Evolutionary conservation across 2,113 vertebrate genomes (phyloP), one percentile per base, ranked within the genome.

Genomic region (Hiodon alosoides): DNA sequence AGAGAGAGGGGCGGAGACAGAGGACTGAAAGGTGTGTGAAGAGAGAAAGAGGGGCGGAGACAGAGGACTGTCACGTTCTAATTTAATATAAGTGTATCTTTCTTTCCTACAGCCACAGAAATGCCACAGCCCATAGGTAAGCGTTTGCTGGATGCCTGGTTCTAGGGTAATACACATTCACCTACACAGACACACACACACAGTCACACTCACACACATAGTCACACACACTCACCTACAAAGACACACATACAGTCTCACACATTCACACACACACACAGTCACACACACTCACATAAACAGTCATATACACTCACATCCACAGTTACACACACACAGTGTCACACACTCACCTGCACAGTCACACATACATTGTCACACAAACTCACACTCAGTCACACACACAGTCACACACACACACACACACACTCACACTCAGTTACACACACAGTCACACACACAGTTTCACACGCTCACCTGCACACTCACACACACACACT

Each of bases 121-220:
- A 67, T 57, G 7, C 61, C 74, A 6, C 78, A 66, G 53, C 81
- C 82, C 4, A 69, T 73, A 85, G 85, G 91, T 92, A 80, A 91
- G 89, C 81, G 57, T 77, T 47, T 4, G 66, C 8, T 16, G 0
- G 58, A 5, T 7, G 46, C 13, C 3, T 67, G 17, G 5, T 31
- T 67, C 4, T 4, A 31, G 10, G 7, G 14, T 51, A 2, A 46
- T 11, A 52, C 7, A 5, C 8, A 50, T 10, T 31, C 79, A n/a
- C n/a, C n/a, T n/a, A n/a, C n/a, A n/a, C n/a, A n/a, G n/a, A 52
- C 7, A 5, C 8, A 14, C 13, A n/a, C 67, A 53, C 14, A 52
- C 3, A 48, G 60, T 47, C 14, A 47, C 47, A 2, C 53, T 47
- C 14, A 47, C 47, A 2, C 53, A 66, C 13, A 65, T 2, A 31